A percentile compares a stretch with the other conserved stretches of the same genome.
phyloP scores from a whole-genome alignment of 2,113 vertebrate genomes.

The Antechinus stuartii region DNA sequence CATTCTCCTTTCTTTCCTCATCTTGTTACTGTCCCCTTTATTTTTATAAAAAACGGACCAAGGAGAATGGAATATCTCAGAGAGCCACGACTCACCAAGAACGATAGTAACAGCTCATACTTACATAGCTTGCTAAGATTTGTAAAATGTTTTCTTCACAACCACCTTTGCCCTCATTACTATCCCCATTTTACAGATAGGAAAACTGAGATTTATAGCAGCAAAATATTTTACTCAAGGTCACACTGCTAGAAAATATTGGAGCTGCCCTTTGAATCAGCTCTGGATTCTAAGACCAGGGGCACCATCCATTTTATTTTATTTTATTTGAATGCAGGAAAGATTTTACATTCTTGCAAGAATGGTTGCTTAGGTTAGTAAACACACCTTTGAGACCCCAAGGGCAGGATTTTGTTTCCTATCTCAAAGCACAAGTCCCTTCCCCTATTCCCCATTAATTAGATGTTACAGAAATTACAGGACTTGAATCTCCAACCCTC shows the following conservation, averaged over 20 bases:
- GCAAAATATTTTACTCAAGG: too few species aligned
- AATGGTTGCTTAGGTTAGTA: too few species aligned
- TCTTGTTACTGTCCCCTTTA: neutral
- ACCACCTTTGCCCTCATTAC: neutral
- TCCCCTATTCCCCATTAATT: too few species aligned
- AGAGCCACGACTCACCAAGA: neutral
- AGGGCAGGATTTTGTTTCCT: too few species aligned
- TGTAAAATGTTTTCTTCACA: neutral
- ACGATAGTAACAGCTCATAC: neutral
- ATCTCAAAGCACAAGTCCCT: too few species aligned
- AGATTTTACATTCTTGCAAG: too few species aligned
- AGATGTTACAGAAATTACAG: too few species aligned
- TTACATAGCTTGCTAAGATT: neutral
- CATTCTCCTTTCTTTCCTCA: neutral
- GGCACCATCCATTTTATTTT: too few species aligned
- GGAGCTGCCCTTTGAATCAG: neutral
- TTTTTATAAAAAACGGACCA: neutral
- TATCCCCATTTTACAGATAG: neutral
- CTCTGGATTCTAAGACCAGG: neutral
- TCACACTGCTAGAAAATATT: neutral
- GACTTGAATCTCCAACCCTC: too few species aligned
- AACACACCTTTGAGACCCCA: too few species aligned
- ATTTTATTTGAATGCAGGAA: too few species aligned
- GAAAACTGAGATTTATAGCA: neutral
- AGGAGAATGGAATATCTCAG: neutral